Base-by-base conservation (phyloP, 2,888 invertebrate genomes). In the Euphydryas editha region DNA sequence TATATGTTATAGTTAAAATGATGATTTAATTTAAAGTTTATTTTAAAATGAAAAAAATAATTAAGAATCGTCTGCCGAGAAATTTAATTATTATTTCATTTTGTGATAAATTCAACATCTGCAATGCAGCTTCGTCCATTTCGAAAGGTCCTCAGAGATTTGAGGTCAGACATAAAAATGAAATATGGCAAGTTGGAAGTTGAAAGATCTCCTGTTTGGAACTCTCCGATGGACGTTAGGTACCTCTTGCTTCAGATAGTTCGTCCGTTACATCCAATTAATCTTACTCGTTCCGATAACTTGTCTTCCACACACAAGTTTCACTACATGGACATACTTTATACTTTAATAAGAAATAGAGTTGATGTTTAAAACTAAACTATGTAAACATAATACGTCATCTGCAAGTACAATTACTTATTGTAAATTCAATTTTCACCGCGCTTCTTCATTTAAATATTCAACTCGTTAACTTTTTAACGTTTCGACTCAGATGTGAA, bases 341-440 rank as follows among this genome's bases (percentile, higher is more conserved):
- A 42, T 30, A 42, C 15, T 37, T 62, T 17, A 17, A 42, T 18
- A 13, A 59, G 21, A 51, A 54, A 18, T 44, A 59, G 54, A 57
- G 42, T 47, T 63, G 54, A 60, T 61, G 24, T 51, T 55, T 55
- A 20, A 54, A 62, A 67, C 46, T 67, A 62, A 62, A 58, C 21
- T 57, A 59, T 54, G 46, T 57, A 57, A 65, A 68, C 51, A 58
- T 61, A 61, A 68, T 60, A 8, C 21, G 30, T 58, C 57, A 61
- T 71, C 78, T 81, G 80, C 78, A 80, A 80, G 76, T 77, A 72
- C 75, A 75, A 75, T 79, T 75, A 75, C 75, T 76, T 75, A 74
- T 75, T 69, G 46, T 63, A 60, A 57, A 67, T 68, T 68, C 62
- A 59, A 67, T 71, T 69, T 63, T 37, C 54, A 51, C 39, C 20